phyloP scores from a whole-genome alignment of 2,888 invertebrate genomes.

The Nomada flava region DNA sequence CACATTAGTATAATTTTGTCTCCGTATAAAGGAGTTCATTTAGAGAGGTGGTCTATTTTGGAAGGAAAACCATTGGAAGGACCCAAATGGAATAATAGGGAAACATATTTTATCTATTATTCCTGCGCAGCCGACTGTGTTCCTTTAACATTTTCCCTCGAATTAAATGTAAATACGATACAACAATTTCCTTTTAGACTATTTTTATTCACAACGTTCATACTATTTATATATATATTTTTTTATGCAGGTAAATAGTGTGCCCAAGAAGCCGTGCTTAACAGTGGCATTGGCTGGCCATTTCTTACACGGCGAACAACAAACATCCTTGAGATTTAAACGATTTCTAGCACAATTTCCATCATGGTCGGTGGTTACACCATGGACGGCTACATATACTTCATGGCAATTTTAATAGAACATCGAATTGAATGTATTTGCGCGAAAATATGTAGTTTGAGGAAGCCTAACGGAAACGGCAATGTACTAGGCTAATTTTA shows the following conservation, averaged over 20 bases:
- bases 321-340: slow-evolving; percentile 85
- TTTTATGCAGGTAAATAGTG: slow-evolving; percentile 82
- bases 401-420: slow-evolving; percentile 85
- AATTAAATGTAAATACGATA: slow-evolving; percentile 86
- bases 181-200: not conserved
- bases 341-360: slow-evolving; percentile 87
- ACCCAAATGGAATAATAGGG: slow-evolving; percentile 85
- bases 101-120: slow-evolving; percentile 89
- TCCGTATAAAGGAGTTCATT: slow-evolving; percentile 86
- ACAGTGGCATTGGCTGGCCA: slow-evolving; percentile 88
- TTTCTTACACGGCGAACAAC: slow-evolving; percentile 86
- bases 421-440: slow-evolving; percentile 7
- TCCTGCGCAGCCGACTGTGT: slow-evolving; percentile 87
- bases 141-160: slow-evolving; percentile 87
- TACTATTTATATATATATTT: slow-evolving; percentile 42
- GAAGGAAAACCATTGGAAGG: slow-evolving; percentile 86
- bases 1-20: slow-evolving; percentile 89
- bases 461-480: slow-evolving; percentile 47
- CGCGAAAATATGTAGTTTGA: slow-evolving; percentile 16
- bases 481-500: slow-evolving; percentile 35
- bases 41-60: slow-evolving; percentile 87
- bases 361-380: slow-evolving; percentile 87
- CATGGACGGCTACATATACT: slow-evolving; percentile 90
- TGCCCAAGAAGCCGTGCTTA: slow-evolving; percentile 83
- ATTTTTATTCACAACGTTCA: not conserved